phyloP scores from a whole-genome alignment of 2,797 vertebrate genomes.

The Cynodonichthys magdalenae region DNA sequence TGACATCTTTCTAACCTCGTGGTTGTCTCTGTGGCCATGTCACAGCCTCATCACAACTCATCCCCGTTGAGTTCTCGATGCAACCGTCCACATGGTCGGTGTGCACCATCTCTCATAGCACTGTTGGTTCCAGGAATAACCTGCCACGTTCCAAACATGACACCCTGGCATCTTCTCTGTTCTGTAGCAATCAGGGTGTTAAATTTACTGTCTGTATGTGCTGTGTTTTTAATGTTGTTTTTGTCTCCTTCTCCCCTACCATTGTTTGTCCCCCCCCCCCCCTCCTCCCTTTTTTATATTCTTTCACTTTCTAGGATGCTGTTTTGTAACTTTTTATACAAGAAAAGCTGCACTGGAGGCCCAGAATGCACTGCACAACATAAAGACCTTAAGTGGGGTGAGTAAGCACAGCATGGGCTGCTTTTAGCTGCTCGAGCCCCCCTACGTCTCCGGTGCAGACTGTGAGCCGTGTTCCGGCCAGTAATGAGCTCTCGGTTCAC shows the following conservation, averaged over 20 bases:
- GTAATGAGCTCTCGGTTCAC: conserved; percentile 67
- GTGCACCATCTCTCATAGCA: conserved; percentile 18
- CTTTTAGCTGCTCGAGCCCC: conserved; percentile 62
- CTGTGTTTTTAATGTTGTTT: conserved; percentile 47
- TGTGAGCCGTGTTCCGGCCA: conserved; percentile 43
- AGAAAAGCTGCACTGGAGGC: conserved; percentile 99
- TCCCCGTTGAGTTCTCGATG: conserved; percentile 45
- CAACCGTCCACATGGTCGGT: conserved; percentile 44
- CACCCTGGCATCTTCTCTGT: conserved; percentile 14
- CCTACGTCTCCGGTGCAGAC: conserved; percentile 47
- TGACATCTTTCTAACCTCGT: conserved; percentile 44
- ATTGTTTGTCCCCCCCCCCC: conserved; percentile 36
- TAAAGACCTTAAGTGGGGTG: conserved; percentile 99
- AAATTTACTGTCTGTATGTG: conserved; percentile 36
- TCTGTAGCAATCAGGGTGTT: conserved; percentile 33
- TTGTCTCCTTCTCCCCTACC: conserved; percentile 33
- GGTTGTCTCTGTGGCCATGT: conserved; percentile 48
- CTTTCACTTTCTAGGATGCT: conserved; percentile 89
- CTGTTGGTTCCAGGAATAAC: conserved; percentile 56
- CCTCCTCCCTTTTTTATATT: conserved; percentile 8
- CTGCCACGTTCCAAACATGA: conserved; percentile 57
- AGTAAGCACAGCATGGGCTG: conserved; percentile 79
- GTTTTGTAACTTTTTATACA: conserved; percentile 99
- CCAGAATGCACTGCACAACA: conserved; percentile 99
- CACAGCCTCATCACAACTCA: conserved; percentile 45